A percentile compares a stretch with the other conserved stretches of the same genome.
phyloP scores from a whole-genome alignment of 2,888 invertebrate genomes.

The Timema podura region DNA sequence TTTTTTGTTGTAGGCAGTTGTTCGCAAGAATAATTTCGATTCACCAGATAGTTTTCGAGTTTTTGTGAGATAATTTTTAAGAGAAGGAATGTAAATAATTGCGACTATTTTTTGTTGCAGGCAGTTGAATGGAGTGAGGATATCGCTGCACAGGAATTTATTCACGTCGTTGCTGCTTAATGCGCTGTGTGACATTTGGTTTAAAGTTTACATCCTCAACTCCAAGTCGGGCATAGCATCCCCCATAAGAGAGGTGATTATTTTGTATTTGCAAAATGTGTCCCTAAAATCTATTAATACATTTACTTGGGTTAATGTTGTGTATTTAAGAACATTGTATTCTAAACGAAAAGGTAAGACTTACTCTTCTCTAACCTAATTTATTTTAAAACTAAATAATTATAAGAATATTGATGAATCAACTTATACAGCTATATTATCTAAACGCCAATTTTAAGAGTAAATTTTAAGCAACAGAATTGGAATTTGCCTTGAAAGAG shows the following conservation, averaged over 20 bases:
- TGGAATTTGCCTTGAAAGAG: no score
- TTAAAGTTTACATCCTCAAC: slow-evolving; percentile 25
- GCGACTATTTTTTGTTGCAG: slow-evolving; percentile 18
- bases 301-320: not conserved
- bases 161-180: slow-evolving; percentile 30
- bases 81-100: no score
- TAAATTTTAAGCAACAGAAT: no score
- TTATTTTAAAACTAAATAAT: not conserved
- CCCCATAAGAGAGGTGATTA: slow-evolving; percentile 25
- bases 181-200: slow-evolving; percentile 28
- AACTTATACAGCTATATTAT: no score
- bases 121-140: slow-evolving; percentile 30
- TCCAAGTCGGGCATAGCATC: slow-evolving; percentile 20
- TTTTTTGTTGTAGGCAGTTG: no score
- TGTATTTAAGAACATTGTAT: not conserved
- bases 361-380: not conserved
- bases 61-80: no score
- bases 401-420: not conserved
- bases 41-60: no score
- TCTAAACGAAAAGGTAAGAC: not conserved
- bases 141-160: slow-evolving; percentile 32
- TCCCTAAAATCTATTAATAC: not conserved
- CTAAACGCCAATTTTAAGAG: no score
- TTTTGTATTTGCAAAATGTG: not conserved
- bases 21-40: no score